These are phyloP conservation scores for Ophion ventricosus DNA, from an alignment of 2,888 invertebrate species.

Conservation along the genomic window DNA sequence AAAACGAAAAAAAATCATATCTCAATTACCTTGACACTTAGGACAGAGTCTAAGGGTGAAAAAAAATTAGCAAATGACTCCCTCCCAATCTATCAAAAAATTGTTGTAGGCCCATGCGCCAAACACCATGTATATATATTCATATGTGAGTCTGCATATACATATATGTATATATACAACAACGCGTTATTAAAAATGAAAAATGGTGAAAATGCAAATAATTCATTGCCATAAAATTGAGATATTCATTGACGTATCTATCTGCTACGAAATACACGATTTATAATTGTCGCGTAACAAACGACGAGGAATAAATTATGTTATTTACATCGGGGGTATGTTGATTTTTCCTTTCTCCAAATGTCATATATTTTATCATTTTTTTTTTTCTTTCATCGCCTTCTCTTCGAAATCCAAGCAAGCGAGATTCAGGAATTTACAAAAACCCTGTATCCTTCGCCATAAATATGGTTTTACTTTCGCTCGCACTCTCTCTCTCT, in stretches of 20 bases:
- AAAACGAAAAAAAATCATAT: no score
- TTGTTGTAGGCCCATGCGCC: no score
- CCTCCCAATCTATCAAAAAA: no score
- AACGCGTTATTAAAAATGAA: slow-evolving; percentile 30
- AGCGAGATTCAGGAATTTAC: slow-evolving; percentile 67
- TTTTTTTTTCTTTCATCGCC: slow-evolving; percentile 30
- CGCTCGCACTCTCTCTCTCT: slow-evolving; percentile 46
- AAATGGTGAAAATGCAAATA: slow-evolving; percentile 51
- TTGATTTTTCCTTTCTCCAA: slow-evolving; percentile 36
- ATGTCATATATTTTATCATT: slow-evolving; percentile 47
- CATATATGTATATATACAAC: slow-evolving; percentile 25
- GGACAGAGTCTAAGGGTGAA: no score
- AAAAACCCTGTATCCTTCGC: slow-evolving; percentile 70
- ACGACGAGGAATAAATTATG: slow-evolving; percentile 62
- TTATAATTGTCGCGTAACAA: slow-evolving; percentile 46
- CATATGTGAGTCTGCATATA: background rate
- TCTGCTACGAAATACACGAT: slow-evolving; percentile 51
- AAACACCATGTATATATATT: no score
- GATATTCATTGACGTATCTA: slow-evolving; percentile 41
- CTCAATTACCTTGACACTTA: no score
- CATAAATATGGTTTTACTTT: slow-evolving; percentile 24
- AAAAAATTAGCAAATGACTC: no score
- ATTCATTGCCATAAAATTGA: slow-evolving; percentile 61
- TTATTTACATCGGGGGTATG: slow-evolving; percentile 63
- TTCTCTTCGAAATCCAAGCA: slow-evolving; percentile 39